These are phyloP conservation scores for Colletes collaris DNA, from an alignment of 2,888 invertebrate species.

Conservation along the genomic window DNA sequence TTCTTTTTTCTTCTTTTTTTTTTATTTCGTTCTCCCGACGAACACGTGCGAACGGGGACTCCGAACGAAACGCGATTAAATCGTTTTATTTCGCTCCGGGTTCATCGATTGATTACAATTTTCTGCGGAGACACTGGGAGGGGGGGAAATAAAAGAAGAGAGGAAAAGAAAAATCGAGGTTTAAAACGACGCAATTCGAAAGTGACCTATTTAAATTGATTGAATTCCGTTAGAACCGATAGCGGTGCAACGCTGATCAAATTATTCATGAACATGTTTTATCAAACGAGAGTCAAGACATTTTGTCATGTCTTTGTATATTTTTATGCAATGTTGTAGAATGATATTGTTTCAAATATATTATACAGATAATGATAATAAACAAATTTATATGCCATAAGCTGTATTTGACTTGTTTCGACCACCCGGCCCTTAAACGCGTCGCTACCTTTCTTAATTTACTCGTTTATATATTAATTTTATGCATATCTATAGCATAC, in stretches of 20 bases:
- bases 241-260: conserved; percentile 59
- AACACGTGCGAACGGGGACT: not conserved
- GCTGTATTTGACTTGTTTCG: conserved; percentile 15
- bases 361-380: conserved; percentile 83
- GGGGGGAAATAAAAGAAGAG: not conserved
- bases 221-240: conserved; percentile 60
- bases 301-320: conserved; percentile 83
- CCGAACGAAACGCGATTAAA: not conserved
- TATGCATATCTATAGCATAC: too few species aligned
- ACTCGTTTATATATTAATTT: too few species aligned
- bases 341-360: conserved; percentile 83
- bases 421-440: too few species aligned
- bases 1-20: not conserved
- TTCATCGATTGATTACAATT: conserved; percentile 23
- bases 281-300: conserved; percentile 82
- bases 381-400: conserved; percentile 82
- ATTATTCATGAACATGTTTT: conserved; percentile 81
- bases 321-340: conserved; percentile 83
- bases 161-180: conserved; percentile 51
- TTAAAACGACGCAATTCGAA: conserved; percentile 50
- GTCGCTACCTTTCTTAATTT: too few species aligned
- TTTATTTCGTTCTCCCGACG: not conserved
- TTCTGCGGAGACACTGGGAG: conserved; percentile 6
- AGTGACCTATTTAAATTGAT: conserved; percentile 61
- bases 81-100: conserved; percentile 23